Evolutionary conservation across 2,888 invertebrate species (phyloP).

Genomic region (Teleiodes luculella): DNA sequence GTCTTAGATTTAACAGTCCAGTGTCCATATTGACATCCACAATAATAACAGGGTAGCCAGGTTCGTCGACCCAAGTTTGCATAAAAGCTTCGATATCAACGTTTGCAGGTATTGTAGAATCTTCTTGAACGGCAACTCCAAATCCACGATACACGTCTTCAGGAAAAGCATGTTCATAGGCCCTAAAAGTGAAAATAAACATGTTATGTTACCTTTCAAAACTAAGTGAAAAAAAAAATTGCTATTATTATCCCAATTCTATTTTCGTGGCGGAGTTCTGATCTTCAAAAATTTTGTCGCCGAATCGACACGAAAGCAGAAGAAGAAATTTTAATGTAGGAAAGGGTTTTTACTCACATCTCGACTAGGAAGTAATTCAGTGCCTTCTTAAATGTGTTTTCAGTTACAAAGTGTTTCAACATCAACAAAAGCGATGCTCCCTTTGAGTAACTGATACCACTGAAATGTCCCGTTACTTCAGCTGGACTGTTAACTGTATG

Average conservation of each 20-base stretch:
- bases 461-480: slow-evolving; percentile 82
- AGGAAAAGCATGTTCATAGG: slow-evolving; percentile 56
- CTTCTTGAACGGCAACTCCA: slow-evolving; percentile 44
- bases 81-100: slow-evolving; percentile 46
- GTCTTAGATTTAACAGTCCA: slow-evolving; percentile 45
- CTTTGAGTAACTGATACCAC: slow-evolving; percentile 84
- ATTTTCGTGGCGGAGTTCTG: no score
- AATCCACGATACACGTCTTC: slow-evolving; percentile 53
- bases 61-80: slow-evolving; percentile 79
- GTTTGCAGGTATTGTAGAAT: slow-evolving; percentile 27
- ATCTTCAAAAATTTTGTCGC: no score
- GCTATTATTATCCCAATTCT: no score
- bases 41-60: slow-evolving; percentile 79
- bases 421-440: slow-evolving; percentile 82
- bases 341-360: slow-evolving; percentile 62
- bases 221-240: no score
- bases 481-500: slow-evolving; percentile 77
- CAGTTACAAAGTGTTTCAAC: slow-evolving; percentile 80
- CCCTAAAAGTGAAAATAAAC: slow-evolving; percentile 34
- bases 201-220: no score
- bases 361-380: slow-evolving; percentile 72
- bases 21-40: slow-evolving; percentile 60
- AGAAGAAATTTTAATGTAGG: no score
- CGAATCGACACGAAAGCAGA: no score
- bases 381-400: slow-evolving; percentile 73